Evolutionary conservation across 2,113 vertebrate genomes (phyloP), one percentile per base, ranked within the genome.

Genomic region (Nerophis lumbriciformis): DNA sequence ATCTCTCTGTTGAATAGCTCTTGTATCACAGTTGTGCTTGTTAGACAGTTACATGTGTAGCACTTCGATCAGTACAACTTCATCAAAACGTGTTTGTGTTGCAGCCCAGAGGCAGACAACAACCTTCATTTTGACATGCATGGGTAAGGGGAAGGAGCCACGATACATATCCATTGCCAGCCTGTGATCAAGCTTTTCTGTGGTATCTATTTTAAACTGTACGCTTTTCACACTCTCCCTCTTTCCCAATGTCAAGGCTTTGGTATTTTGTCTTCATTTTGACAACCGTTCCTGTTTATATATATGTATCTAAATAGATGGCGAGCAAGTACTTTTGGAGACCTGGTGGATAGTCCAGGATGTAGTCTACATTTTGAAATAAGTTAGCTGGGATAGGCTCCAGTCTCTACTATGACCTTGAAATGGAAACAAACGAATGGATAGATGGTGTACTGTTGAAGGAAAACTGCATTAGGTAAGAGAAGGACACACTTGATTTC

Each of bases 131-230:
- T 73, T 52, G 47, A 54, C 57, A 48, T 61, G 4, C 59, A 8
- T 21, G 66, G 66, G 52, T 72, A 49, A 14, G 12, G 6, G 11
- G 8, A 14, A 69, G 59, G 61, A 75, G 44, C 53, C 63, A 14
- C 35, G 14, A 65, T 56, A 73, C 65, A 69, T 28, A 71, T n/a
- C 61, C 45, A 66, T 59, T 59, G 16, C 59, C 45, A 68, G 53
- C 35, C 48, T 85, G 73, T 79, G 77, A 73, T 79, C 49, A 49
- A 49, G 64, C 63, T 54, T 81, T 79, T 73, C 48, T 61, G 66
- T 68, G 14, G 47, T 59, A 53, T 65, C 35, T 65, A 59, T 72
- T 79, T 69, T 63, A 28, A 73, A 65, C 48, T 56, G 16, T 15
- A 50, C 57, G 58, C n/a, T 54, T 66, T 45, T 53, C 39, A n/a